Conservation (phyloP, 1,140 invertebrate species). For the Ips typographus region DNA sequence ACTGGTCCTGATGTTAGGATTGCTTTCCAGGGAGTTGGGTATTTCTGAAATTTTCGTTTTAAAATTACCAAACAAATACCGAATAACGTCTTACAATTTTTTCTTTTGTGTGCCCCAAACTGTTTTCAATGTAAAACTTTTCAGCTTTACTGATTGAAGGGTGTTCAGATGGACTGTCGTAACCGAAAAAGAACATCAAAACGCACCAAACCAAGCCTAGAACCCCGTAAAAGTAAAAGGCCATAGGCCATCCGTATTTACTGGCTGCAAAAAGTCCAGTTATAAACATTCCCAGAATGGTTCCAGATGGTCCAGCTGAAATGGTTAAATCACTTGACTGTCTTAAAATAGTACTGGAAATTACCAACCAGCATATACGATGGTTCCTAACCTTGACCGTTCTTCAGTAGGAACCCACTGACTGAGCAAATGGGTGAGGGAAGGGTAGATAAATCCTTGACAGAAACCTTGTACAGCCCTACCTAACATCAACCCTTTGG, state of each 20-base stretch:
- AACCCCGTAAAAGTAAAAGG: slow-evolving; percentile 75
- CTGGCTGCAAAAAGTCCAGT: slow-evolving; percentile 68
- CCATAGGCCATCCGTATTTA: slow-evolving; percentile 70
- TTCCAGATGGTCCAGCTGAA: slow-evolving; percentile 54
- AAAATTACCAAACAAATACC: neutral
- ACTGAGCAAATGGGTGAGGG: slow-evolving; percentile 74
- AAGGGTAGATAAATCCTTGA: slow-evolving; percentile 78
- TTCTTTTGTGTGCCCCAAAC: slow-evolving; percentile 26
- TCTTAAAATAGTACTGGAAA: neutral
- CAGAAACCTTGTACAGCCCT: slow-evolving; percentile 74
- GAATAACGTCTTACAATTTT: slow-evolving; percentile 10
- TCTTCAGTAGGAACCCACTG: slow-evolving; percentile 71
- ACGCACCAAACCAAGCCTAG: slow-evolving; percentile 62
- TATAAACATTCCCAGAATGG: slow-evolving; percentile 69
- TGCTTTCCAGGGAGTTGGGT: slow-evolving; percentile 69
- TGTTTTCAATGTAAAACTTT: slow-evolving; percentile 62
- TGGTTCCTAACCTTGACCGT: slow-evolving; percentile 58
- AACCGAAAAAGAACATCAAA: slow-evolving; percentile 63
- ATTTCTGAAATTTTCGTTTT: slow-evolving; percentile 2
- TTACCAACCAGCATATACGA: slow-evolving; percentile 60
- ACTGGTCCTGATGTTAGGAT: slow-evolving; percentile 78
- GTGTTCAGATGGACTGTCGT: slow-evolving; percentile 65
- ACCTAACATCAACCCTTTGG: slow-evolving; percentile 61
- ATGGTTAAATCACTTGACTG: neutral
- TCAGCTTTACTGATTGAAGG: slow-evolving; percentile 62